phyloP scores from a whole-genome alignment of 1,140 invertebrate species.

The Rhagoletis pomonella region DNA sequence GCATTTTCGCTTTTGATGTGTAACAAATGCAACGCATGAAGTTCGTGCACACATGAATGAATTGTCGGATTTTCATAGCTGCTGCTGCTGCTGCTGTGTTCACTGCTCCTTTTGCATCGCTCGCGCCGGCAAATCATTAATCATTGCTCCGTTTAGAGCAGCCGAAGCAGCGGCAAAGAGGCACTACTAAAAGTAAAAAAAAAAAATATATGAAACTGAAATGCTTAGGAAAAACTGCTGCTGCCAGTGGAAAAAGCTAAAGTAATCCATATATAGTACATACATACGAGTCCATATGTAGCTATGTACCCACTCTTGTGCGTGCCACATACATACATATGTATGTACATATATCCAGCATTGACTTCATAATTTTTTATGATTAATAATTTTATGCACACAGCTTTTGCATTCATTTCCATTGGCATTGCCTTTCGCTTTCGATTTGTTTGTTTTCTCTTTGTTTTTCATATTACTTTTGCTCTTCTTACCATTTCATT shows the following conservation, averaged over 20 bases:
- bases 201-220: no score
- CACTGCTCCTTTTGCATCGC: background rate
- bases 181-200: background rate
- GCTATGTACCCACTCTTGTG: background rate
- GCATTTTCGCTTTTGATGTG: background rate
- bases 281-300: background rate
- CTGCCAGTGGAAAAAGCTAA: no score
- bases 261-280: no score
- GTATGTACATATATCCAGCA: background rate
- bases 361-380: slow-evolving; percentile 34
- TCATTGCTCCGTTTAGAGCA: slow-evolving; percentile 5
- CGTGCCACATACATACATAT: background rate
- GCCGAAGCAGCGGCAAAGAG: background rate
- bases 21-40: slow-evolving; percentile 28
- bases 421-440: background rate
- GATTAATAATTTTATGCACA: slow-evolving; percentile 20
- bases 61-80: slow-evolving; percentile 1
- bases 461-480: background rate
- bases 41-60: slow-evolving; percentile 42
- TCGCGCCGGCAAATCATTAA: background rate
- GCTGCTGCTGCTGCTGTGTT: background rate
- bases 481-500: background rate
- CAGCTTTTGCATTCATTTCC: background rate
- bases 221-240: no score
- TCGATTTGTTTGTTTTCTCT: background rate